A percentile compares a stretch with the other conserved stretches of the same genome.
These are phyloP conservation scores for Drosophila meridiana DNA, from an alignment of 2,888 invertebrate genomes.

Conservation along the genomic window DNA sequence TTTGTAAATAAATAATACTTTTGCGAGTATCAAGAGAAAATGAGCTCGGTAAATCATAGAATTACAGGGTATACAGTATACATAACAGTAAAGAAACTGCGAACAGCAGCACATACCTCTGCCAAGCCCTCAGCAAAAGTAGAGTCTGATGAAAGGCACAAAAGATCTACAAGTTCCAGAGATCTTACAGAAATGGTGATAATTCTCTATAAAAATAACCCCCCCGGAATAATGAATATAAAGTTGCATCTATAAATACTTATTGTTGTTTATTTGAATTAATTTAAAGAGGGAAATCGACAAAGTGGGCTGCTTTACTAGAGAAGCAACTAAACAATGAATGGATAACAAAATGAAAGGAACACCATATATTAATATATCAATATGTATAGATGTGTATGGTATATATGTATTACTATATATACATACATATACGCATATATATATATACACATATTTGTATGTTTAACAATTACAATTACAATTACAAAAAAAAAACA, in stretches of 20 bases:
- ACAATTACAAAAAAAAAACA: constrained; percentile 54
- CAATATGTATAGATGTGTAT: constrained; percentile 2
- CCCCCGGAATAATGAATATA: not conserved
- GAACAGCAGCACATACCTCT: too few species aligned
- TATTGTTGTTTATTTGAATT: constrained; percentile 69
- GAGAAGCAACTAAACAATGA: constrained; percentile 22
- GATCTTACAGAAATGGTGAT: too few species aligned
- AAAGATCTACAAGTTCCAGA: too few species aligned
- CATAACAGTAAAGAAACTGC: too few species aligned
- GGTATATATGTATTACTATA: constrained; percentile 30
- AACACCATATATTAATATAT: constrained; percentile 23
- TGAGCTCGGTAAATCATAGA: too few species aligned
- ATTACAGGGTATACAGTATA: too few species aligned
- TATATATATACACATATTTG: constrained; percentile 31
- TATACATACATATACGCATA: constrained; percentile 20
- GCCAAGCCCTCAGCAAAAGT: too few species aligned
- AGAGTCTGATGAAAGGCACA: too few species aligned
- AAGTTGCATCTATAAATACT: constrained; percentile 62
- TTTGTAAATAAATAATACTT: too few species aligned
- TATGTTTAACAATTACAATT: constrained; percentile 75
- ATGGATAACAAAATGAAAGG: constrained; percentile 21
- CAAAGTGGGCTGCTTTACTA: constrained; percentile 28
- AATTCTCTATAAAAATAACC: too few species aligned
- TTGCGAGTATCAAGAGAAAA: too few species aligned
- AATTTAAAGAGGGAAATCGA: constrained; percentile 56